Evolutionary conservation across 2,888 invertebrate genomes (phyloP), one percentile per base, ranked within the genome.

Genomic region (Cheilosia vernalis): DNA sequence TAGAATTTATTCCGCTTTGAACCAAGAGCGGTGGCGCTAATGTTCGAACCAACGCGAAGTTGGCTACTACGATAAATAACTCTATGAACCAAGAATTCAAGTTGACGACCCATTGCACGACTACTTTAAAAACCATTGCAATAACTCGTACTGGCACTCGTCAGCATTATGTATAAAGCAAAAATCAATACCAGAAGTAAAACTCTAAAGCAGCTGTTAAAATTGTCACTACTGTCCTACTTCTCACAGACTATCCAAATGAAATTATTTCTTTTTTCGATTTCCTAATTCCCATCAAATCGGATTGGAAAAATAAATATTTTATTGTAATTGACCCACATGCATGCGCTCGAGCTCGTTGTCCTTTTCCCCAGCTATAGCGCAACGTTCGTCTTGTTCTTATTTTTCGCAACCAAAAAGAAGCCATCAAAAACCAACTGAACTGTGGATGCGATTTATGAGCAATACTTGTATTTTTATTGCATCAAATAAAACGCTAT

Each of bases 381-480:
- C 15, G 6, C 21, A 10, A 10, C 21, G 27, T n/a, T 51, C 51
- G 24, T 47, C 70, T 47, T 63, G 27, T 55, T 53, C 24, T 40
- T 21, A 19, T 21, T 37, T 30, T 42, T 21, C 24, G 30, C 7
- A 67, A 63, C 58, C 66, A 64, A 84, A 74, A 80, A 53, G 53
- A 76, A 74, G 74, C 33, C 64, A 84, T 84, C 80, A 84, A 82
- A 70, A 70, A 33, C 60, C 56, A 82, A 74, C 64, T 73, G 74
- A 42, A 55, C 76, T 80, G 69, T 70, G 84, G 69, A 84, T 84
- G 64, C 80, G 69, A 84, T 84, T 84, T 84, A 84, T 80, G 64
- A 47, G 63, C 64, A 76, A 84, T 84, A 76, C 80, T 84, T 80
- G 84, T 74, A 53, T 80, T 84, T 84, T 84, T 84, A 84, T 84